phyloP scores from a whole-genome alignment of 2,113 vertebrate species.

The Vulpes ferrilata region DNA sequence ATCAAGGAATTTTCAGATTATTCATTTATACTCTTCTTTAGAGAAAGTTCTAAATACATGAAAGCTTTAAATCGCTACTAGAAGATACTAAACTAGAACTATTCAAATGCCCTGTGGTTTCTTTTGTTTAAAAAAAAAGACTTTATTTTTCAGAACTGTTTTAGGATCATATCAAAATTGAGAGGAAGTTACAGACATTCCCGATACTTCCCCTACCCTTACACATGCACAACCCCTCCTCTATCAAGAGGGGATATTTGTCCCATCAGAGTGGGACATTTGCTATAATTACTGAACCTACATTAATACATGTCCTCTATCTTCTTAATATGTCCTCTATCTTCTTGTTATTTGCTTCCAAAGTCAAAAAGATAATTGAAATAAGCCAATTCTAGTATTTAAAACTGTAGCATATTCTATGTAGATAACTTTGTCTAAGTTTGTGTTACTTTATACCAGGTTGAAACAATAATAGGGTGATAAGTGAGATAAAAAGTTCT shows the following conservation, averaged over 20 bases:
- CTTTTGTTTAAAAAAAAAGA: not conserved
- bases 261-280: not conserved
- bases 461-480: not conserved
- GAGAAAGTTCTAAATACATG: not conserved
- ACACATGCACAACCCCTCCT: not conserved
- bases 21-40: conserved; percentile 13
- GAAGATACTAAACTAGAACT: not conserved
- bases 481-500: conserved; percentile 27
- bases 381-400: not conserved
- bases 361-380: not conserved
- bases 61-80: not conserved
- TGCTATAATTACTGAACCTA: not conserved
- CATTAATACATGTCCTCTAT: not conserved
- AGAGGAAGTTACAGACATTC: not conserved
- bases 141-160: not conserved
- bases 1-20: not conserved
- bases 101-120: not conserved
- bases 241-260: not conserved
- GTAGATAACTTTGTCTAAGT: not conserved
- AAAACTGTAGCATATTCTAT: not conserved
- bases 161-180: not conserved
- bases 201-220: not conserved
- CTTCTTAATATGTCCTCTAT: not conserved
- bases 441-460: not conserved
- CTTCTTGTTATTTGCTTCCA: not conserved